These are phyloP conservation scores for Holcopasites calliopsidis DNA, from an alignment of 1,140 invertebrate genomes.

Conservation along the genomic window DNA sequence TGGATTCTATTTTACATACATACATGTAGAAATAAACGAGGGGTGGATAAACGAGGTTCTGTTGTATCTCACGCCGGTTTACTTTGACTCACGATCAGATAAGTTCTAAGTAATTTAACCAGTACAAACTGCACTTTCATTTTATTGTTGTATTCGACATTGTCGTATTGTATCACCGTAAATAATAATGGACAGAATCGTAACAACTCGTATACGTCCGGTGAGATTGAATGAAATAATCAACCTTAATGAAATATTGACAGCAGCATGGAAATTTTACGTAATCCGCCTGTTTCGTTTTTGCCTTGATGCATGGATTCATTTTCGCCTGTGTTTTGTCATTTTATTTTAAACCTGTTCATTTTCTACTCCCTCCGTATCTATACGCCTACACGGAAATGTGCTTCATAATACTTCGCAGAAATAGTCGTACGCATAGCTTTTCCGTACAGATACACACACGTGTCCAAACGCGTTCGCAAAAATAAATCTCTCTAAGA, in stretches of 20 bases:
- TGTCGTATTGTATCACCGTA: background rate
- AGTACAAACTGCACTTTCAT: background rate
- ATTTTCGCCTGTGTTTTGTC: background rate
- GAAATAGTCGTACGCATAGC: slow-evolving; percentile 49
- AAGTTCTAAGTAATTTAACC: no score
- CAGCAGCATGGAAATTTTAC: slow-evolving; percentile 18
- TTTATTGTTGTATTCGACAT: slow-evolving; percentile 17
- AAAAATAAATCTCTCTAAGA: slow-evolving; percentile 74
- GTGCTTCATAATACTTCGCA: slow-evolving; percentile 22
- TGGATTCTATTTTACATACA: no score
- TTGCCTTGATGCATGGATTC: no score
- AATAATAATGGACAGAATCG: slow-evolving; percentile 32
- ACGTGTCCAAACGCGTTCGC: slow-evolving; percentile 59
- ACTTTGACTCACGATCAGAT: no score
- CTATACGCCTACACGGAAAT: slow-evolving; percentile 30
- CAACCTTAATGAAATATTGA: slow-evolving; percentile 45
- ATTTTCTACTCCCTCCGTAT: background rate
- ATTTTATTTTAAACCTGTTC: background rate
- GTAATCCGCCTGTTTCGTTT: slow-evolving; percentile 11
- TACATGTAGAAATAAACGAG: no score
- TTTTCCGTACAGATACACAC: slow-evolving; percentile 43
- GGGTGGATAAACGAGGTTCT: no score
- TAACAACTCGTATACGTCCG: slow-evolving; percentile 33
- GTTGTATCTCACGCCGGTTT: no score
- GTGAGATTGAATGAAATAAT: slow-evolving; percentile 29